Base-by-base conservation (phyloP, 2,888 invertebrate genomes). In the Operophtera brumata region DNA sequence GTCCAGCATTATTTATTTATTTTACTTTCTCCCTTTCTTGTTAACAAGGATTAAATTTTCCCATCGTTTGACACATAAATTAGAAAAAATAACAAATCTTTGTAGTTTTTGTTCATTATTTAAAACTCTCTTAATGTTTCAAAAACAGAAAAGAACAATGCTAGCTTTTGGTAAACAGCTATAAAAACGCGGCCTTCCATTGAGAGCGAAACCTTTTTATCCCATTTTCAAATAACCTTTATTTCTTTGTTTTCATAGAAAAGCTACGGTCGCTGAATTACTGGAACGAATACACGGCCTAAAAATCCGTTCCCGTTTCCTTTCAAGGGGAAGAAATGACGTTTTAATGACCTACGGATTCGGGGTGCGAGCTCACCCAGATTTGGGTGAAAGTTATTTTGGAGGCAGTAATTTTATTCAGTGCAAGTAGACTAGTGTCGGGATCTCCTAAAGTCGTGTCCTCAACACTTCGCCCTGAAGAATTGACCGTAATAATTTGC, bases 261-360 rank as follows among this genome's bases (percentile, higher is more conserved):
- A 55, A 63, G 65, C 60, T 65, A 61, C 65, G 65, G 66, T 47
- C 59, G 59, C 65, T 73, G 71, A 74, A 72, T 74, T 71, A 75
- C 65, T 66, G 62, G 62, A 61, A 59, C 65, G 68, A 73, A 76
- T 73, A 71, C 70, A 64, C 63, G 68, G 63, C 55, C 70, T 61
- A 61, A 70, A 73, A 75, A 78, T 69, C 67, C 65, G 62, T 68
- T 61, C 67, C 66, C 64, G 62, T 72, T 77, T 75, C 73, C 73
- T 66, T 68, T 60, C 57, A 66, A 54, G 51, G 47, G 61, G 49
- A 69, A 67, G 67, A 70, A 80, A 77, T 74, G 56, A 65, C 64
- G 62, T 70, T 79, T 71, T 78, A 78, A 80, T 75, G 73, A 71
- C 64, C 69, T 37, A 30, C 47, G 46, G 54, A 47, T 54, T 55